A percentile compares a stretch with the other conserved stretches of the same genome.
These are phyloP conservation scores for Clarias macrocephalus DNA, from an alignment of 2,113 vertebrate species.

Conservation along the genomic window DNA sequence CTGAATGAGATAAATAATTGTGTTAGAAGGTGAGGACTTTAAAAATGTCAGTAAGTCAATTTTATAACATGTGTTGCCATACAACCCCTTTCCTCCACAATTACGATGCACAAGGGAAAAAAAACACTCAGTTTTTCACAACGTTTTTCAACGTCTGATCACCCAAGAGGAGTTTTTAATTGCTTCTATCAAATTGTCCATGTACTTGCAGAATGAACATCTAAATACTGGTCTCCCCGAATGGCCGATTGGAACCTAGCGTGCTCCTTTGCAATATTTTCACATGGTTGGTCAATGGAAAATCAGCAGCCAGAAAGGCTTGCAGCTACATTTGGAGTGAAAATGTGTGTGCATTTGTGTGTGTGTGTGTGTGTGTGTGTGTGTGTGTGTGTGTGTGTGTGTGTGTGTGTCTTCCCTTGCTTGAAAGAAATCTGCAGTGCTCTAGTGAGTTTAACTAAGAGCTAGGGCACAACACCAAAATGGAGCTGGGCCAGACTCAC, in stretches of 20 bases:
- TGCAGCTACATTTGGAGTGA: background rate
- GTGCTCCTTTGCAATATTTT: slow-evolving; percentile 1
- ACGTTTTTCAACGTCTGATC: background rate
- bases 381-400: background rate
- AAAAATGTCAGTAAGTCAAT: background rate
- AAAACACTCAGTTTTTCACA: background rate
- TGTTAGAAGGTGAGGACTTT: background rate
- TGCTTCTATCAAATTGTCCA: background rate
- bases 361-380: background rate
- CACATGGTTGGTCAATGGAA: background rate
- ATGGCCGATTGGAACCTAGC: background rate
- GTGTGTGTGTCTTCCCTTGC: slow-evolving; percentile 5
- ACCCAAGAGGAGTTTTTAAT: background rate
- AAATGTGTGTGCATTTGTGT: background rate
- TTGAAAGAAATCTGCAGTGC: slow-evolving; percentile 1
- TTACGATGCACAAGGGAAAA: background rate
- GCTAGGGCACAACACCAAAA: background rate
- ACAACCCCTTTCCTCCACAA: background rate
- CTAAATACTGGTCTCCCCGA: background rate
- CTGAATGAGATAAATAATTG: background rate
- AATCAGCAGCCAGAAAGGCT: background rate
- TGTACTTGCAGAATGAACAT: background rate
- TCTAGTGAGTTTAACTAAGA: background rate
- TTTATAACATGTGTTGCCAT: background rate
- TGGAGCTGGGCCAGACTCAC: slow-evolving; percentile 42